Evolutionary conservation across 2,797 vertebrate genomes (phyloP), one percentile per base, ranked within the genome.

Genomic region (Characodon lateralis): DNA sequence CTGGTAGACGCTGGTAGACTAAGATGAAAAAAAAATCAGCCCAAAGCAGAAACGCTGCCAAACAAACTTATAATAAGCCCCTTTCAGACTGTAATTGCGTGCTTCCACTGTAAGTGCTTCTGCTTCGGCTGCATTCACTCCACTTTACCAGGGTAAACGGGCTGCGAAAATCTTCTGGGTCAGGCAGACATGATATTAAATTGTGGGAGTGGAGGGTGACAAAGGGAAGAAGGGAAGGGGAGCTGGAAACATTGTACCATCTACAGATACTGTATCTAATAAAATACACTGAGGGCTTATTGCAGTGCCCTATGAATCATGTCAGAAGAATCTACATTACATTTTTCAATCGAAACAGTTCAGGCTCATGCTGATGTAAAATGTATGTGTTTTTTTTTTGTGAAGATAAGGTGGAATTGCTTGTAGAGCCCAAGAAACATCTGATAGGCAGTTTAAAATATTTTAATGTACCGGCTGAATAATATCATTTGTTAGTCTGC

Each of bases 141-240:
- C 84, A 82, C 83, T 86, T 84, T 77, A 79, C 69, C 50, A 71
- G 76, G 79, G 84, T 76, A 89, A 89, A 90, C 74, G 51, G 83
- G 71, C 83, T 61, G 79, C 79, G 75, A 85, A 81, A 82, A 85
- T 85, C 81, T 84, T 78, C 71, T 35, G n/a, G 85, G 87, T 85
- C 85, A 87, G 82, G 53, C 76, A 81, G 85, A 90, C 76, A 78
- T 84, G 79, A 86, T 90, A 87, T 89, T 87, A 89, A 87, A 92
- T 83, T 81, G 78, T 56, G 78, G 79, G 74, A 78, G 35, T 39
- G 43, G 71, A 84, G 74, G 74, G 73, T 77, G 88, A 88, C 80
- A 83, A 84, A 61, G 72, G 85, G 66, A 77, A 72, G 77, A 63
- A 76, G 14, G 48, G 20, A 35, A 28, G 66, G 20, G 26, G 53